Conservation (phyloP, 2,797 vertebrate species). For the Smutsia gigantea region DNA sequence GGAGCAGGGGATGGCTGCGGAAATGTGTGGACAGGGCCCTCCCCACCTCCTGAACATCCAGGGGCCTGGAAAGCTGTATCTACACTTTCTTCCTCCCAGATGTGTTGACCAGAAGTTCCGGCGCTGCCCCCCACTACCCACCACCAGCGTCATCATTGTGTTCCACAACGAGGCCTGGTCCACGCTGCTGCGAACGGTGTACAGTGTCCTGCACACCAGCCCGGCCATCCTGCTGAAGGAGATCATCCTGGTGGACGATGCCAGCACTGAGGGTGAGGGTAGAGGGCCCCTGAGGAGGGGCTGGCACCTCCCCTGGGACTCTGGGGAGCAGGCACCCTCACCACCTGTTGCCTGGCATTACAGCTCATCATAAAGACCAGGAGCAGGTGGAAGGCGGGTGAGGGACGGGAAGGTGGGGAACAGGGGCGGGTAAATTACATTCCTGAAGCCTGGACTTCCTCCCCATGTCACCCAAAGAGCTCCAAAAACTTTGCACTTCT, state of each 20-base stretch:
- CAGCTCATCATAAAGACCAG: neutral
- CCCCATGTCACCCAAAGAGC: neutral
- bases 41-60: neutral
- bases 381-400: neutral
- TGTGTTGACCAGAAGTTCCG: constrained; percentile 94
- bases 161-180: constrained; percentile 99
- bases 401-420: neutral
- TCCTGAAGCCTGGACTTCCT: neutral
- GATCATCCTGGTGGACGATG: constrained; percentile 96
- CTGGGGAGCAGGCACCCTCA: neutral
- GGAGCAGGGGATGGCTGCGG: neutral
- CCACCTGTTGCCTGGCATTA: neutral
- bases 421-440: neutral
- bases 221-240: constrained; percentile 93
- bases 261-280: constrained; percentile 91
- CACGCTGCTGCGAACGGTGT: constrained; percentile 94
- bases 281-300: neutral
- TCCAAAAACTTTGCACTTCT: neutral
- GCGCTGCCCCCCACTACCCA: constrained; percentile 92
- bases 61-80: neutral
- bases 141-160: constrained; percentile 95
- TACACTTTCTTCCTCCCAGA: constrained; percentile 80
- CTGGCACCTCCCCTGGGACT: neutral
- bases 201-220: constrained; percentile 93
- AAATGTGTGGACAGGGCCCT: neutral